A percentile compares a stretch with the other conserved stretches of the same genome.
phyloP scores from a whole-genome alignment of 1,140 invertebrate species.

The Leptonema lineaticorne region DNA sequence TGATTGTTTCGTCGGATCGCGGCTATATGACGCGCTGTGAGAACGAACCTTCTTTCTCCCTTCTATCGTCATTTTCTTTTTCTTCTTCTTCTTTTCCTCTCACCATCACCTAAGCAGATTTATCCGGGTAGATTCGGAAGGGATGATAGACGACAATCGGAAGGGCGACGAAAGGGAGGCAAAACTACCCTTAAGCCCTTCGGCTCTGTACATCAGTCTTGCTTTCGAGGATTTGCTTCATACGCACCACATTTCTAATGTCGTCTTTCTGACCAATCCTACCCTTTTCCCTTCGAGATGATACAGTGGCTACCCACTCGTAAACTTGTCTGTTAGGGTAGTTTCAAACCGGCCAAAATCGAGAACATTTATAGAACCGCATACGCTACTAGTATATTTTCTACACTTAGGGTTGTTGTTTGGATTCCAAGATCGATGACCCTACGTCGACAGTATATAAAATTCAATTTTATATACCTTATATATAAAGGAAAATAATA shows the following conservation, averaged over 20 bases:
- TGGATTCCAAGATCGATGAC: too few relatives aligned
- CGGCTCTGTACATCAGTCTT: constrained; percentile 26
- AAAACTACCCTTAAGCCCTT: constrained; percentile 18
- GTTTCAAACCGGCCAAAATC: not conserved
- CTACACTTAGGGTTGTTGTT: too few relatives aligned
- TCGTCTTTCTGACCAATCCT: not conserved
- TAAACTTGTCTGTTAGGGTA: constrained; percentile 3
- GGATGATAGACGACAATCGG: constrained; percentile 14
- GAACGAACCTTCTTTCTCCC: not conserved
- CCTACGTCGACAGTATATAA: too few relatives aligned
- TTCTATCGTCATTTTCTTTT: too few relatives aligned
- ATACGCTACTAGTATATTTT: too few relatives aligned
- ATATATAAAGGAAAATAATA: too few relatives aligned
- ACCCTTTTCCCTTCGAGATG: not conserved
- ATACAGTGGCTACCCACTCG: constrained; percentile 1
- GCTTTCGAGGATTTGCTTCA: constrained; percentile 20
- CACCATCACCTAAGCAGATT: not conserved
- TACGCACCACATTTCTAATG: constrained; percentile 21
- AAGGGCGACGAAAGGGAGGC: constrained; percentile 18
- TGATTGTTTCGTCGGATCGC: constrained; percentile 4
- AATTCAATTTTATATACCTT: too few relatives aligned
- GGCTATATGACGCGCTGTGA: not conserved
- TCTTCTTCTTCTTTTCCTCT: not conserved
- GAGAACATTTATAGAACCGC: too few relatives aligned
- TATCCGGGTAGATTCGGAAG: not conserved